Evolutionary conservation across 2,113 vertebrate species (phyloP).

Genomic region (Paradoxurus hermaphroditus): DNA sequence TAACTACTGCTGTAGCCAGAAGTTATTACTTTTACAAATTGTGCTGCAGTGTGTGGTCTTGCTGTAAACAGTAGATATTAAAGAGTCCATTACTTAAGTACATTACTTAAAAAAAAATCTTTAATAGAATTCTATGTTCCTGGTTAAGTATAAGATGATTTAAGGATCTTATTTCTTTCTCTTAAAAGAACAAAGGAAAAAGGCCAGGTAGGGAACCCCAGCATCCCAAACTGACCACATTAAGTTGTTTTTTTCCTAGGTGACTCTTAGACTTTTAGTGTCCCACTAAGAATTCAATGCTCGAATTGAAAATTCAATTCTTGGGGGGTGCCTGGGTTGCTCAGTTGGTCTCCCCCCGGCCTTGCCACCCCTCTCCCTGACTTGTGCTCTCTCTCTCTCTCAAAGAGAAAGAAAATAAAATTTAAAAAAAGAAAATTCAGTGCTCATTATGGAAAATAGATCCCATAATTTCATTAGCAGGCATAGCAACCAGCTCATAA

Average conservation of each 20-base stretch:
- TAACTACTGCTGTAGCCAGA: neutral
- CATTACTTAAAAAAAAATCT: neutral
- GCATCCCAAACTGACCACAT: neutral
- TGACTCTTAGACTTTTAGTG: neutral
- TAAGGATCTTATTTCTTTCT: neutral
- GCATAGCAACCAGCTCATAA: neutral
- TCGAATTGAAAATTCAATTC: neutral
- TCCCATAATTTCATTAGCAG: slow-evolving; percentile 14
- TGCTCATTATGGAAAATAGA: slow-evolving; percentile 7
- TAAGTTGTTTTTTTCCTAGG: slow-evolving; percentile 12
- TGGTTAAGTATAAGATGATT: slow-evolving; percentile 6
- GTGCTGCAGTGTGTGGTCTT: neutral
- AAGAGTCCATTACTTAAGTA: neutral
- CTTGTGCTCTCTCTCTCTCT: too few species aligned
- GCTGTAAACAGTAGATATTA: neutral
- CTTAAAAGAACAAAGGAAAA: neutral
- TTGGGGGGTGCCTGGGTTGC: too few species aligned
- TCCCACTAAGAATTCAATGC: neutral
- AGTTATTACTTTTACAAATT: neutral
- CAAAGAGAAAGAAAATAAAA: too few species aligned
- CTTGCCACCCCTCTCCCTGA: too few species aligned
- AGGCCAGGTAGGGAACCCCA: neutral
- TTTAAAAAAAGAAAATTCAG: neutral
- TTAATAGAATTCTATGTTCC: neutral
- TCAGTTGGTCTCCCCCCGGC: too few species aligned